Base-by-base conservation (phyloP, 2,113 vertebrate species). In the Mobula hypostoma region DNA sequence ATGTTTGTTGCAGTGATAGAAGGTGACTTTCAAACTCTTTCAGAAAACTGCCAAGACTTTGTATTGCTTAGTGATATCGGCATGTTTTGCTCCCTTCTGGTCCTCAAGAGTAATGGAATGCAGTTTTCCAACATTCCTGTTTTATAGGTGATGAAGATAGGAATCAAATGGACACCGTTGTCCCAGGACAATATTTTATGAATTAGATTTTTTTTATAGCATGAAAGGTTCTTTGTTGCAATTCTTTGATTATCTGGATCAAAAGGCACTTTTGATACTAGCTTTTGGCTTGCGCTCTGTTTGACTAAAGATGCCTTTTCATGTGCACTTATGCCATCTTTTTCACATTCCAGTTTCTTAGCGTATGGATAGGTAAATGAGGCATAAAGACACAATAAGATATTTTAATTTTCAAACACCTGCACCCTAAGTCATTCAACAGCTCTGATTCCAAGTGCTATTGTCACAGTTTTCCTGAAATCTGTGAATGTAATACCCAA, bases 301-400 rank as follows among this genome's bases (percentile, higher is more conserved):
- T 91, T 91, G 88, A 91, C 70, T 70, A 91, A 91, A 91, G 88
- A 70, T 91, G 88, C n/a, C 63, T 91, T 91, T 91, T 68, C 88
- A 68, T 91, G 32, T 91, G 88, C 88, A 91, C 88, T 91, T 91
- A 66, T 66, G 88, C 63, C 88, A 91, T 61, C 66, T 68, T 91
- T 85, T 91, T 70, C 63, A 91, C 63, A 91, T 91, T 91, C 88
- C 88, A 91, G 61, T 66, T 91, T 91, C 88, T 15, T 21, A n/a
- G 17, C 6, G 32, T 91, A 70, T 36, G 82, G 82, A 61, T 85
- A 29, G 82, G 48, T 58, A 58, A 61, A 27, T 5, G 48, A 85
- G 24, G 56, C 82, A 27, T 24, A 85, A 61, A 85, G 61, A 58
- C 82, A 61, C 12, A 27, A 11, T 58, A 48, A 85, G 48, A 61